A percentile compares a stretch with the other conserved stretches of the same genome.
Conservation (phyloP, 2,113 vertebrate genomes). For the Tachuris rubrigastra region DNA sequence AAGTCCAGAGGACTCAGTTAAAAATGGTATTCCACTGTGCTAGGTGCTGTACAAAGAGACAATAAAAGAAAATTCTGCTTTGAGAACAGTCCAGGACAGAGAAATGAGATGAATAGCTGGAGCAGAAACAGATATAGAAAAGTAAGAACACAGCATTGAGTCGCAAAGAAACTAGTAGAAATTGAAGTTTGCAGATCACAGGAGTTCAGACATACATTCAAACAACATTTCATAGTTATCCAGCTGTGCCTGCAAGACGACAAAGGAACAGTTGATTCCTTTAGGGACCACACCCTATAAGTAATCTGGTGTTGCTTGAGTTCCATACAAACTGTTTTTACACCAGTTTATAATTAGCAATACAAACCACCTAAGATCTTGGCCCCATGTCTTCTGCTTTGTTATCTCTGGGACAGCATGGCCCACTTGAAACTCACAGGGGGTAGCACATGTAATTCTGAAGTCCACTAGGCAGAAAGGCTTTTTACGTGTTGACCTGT, state of each 20-base stretch:
- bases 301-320: background rate
- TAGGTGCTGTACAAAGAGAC: background rate
- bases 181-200: background rate
- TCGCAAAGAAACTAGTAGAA: background rate
- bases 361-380: background rate
- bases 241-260: background rate
- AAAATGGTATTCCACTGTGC: background rate
- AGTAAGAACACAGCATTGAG: background rate
- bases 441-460: background rate
- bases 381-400: background rate
- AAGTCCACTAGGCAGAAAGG: background rate
- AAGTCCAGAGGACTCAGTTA: background rate
- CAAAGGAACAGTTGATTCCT: background rate
- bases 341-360: background rate
- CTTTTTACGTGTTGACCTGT: background rate
- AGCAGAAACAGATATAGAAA: background rate
- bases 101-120: rapidly evolving
- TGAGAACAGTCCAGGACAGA: background rate
- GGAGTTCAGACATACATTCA: background rate
- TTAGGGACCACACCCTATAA: background rate
- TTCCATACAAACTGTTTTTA: background rate
- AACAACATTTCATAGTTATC: background rate
- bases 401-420: rapidly evolving
- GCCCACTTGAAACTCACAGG: background rate
- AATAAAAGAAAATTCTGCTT: background rate